phyloP scores from a whole-genome alignment of 2,888 invertebrate genomes.

The Parnassius mnemosyne region DNA sequence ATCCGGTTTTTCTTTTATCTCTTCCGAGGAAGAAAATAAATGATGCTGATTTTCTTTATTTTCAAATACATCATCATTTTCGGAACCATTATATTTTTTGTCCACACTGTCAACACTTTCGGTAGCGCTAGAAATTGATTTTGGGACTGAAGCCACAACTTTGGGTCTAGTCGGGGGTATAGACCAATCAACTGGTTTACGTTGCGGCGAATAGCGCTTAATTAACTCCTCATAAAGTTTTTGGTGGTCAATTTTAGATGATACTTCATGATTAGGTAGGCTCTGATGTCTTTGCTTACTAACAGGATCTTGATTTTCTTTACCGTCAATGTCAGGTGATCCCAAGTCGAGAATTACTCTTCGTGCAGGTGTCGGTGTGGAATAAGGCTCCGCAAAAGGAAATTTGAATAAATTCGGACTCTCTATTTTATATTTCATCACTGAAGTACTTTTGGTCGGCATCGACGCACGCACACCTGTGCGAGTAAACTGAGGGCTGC shows the following conservation, averaged over 20 bases:
- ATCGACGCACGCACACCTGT: slow-evolving; percentile 65
- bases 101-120: slow-evolving; percentile 49
- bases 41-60: slow-evolving; percentile 33
- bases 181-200: slow-evolving; percentile 70
- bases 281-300: slow-evolving; percentile 50
- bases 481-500: slow-evolving; percentile 55
- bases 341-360: slow-evolving; percentile 60
- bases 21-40: slow-evolving; percentile 17
- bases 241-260: slow-evolving; percentile 63
- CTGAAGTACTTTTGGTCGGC: slow-evolving; percentile 55
- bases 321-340: slow-evolving; percentile 50
- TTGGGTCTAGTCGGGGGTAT: slow-evolving; percentile 70
- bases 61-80: slow-evolving; percentile 64
- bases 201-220: slow-evolving; percentile 72
- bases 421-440: slow-evolving; percentile 67
- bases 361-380: slow-evolving; percentile 69
- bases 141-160: slow-evolving; percentile 69
- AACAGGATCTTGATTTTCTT: slow-evolving; percentile 61
- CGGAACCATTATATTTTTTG: slow-evolving; percentile 39
- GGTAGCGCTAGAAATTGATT: slow-evolving; percentile 58
- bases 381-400: slow-evolving; percentile 74
- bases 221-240: slow-evolving; percentile 70
- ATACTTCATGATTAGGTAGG: slow-evolving; percentile 50
- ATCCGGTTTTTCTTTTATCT: slow-evolving; percentile 32
- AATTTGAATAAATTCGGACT: slow-evolving; percentile 74